Percentiles rank a stretch among this genome's conserved stretches.
phyloP scores from a whole-genome alignment of 2,113 vertebrate species.

The Ursus arctos region DNA sequence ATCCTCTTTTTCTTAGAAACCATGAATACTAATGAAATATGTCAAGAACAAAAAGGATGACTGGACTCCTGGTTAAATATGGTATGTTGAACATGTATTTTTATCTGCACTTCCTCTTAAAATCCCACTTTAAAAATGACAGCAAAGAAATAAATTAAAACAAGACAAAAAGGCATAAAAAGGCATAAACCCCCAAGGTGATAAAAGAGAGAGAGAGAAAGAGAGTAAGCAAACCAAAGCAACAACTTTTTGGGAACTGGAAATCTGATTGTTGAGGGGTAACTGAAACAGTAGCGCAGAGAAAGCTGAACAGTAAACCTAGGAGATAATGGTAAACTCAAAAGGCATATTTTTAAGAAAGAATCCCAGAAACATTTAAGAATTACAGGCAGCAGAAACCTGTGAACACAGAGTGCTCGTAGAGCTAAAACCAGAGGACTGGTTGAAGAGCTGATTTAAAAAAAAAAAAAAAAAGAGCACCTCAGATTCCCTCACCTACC shows the following conservation, averaged over 20 bases:
- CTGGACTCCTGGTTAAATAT: neutral
- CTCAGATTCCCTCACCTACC: neutral
- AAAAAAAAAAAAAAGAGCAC: neutral
- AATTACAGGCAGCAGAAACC: neutral
- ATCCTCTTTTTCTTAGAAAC: neutral
- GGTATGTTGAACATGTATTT: neutral
- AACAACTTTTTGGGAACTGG: neutral
- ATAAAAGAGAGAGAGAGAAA: neutral
- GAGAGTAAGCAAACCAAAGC: neutral
- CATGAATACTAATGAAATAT: neutral
- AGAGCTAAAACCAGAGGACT: neutral
- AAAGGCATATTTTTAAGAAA: neutral
- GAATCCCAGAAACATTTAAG: neutral
- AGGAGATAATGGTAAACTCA: neutral
- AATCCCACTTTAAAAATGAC: neutral
- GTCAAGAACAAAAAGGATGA: neutral
- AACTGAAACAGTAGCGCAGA: neutral
- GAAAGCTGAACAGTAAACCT: neutral
- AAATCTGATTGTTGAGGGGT: neutral
- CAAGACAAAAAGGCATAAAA: neutral
- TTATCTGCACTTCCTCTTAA: neutral
- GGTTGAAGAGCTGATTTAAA: neutral
- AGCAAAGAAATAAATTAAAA: neutral
- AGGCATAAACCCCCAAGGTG: neutral
- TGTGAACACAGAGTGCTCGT: fast-evolving